Evolutionary conservation across 35 echinoderm and acorn worm genomes (phyloP).

Genomic region (Patiria miniata): DNA sequence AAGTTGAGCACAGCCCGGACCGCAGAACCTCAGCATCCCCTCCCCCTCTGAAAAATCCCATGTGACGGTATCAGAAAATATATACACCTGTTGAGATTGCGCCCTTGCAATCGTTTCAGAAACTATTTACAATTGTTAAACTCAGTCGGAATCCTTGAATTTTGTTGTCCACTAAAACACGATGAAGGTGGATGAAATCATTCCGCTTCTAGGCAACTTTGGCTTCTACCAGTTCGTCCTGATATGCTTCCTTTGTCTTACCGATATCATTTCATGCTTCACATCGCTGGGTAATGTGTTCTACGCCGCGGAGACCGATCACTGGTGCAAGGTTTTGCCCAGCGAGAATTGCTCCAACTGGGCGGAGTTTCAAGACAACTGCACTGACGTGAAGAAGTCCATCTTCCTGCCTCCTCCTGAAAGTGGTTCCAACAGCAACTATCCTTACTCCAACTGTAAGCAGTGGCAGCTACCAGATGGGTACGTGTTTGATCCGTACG

Average conservation of each 20-base stretch:
- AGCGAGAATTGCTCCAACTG: slow-evolving; percentile 15
- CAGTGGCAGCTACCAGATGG: slow-evolving; percentile 18
- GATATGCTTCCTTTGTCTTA: background rate
- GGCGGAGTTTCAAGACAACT: slow-evolving; percentile 16
- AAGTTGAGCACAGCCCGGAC: too few relatives aligned
- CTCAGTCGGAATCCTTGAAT: too few relatives aligned
- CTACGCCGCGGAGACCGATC: slow-evolving; percentile 5
- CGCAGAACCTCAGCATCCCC: too few relatives aligned
- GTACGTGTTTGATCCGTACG: background rate
- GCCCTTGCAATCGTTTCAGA: too few relatives aligned
- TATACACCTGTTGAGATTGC: too few relatives aligned
- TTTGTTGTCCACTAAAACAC: too few relatives aligned
- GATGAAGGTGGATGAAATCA: slow-evolving; percentile 17
- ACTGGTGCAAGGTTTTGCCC: slow-evolving; percentile 31
- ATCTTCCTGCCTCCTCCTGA: slow-evolving; percentile 21
- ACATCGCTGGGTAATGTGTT: background rate
- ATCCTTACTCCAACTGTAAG: slow-evolving; percentile 6
- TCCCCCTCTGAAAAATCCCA: too few relatives aligned
- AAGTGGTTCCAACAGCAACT: background rate
- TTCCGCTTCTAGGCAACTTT: background rate
- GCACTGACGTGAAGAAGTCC: slow-evolving; percentile 32
- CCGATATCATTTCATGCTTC: background rate
- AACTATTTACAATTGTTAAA: too few relatives aligned
- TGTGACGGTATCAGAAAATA: too few relatives aligned
- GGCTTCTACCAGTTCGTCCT: background rate